A percentile compares a stretch with the other conserved stretches of the same genome.
Evolutionary conservation across 1,140 invertebrate genomes (phyloP).

Genomic region (Drosophila chauvacae): DNA sequence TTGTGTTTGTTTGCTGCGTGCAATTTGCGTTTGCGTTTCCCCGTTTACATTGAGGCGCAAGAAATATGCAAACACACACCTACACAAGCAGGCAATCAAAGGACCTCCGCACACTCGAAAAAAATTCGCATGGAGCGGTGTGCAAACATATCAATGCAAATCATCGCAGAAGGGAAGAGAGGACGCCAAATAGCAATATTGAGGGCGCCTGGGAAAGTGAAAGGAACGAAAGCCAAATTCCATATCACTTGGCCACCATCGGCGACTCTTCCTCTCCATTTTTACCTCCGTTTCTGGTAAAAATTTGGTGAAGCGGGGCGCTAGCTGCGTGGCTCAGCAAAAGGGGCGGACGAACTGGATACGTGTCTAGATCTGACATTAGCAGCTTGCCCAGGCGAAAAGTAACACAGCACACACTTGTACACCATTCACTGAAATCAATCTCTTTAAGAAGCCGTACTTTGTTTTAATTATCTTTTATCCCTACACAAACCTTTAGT

Average conservation of each 20-base stretch:
- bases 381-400: not conserved
- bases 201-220: not conserved
- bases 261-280: not conserved
- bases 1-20: slow-evolving; percentile 35
- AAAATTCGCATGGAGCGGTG: slow-evolving; percentile 26
- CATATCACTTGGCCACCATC: slow-evolving; percentile 48
- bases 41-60: slow-evolving; percentile 58
- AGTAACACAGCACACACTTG: not conserved
- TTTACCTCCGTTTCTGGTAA: not conserved
- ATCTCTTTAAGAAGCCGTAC: not conserved
- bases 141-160: slow-evolving; percentile 71
- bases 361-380: slow-evolving; percentile 3
- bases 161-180: not conserved
- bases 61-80: slow-evolving; percentile 65
- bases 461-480: not conserved
- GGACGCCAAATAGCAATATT: slow-evolving; percentile 7
- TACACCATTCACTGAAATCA: not conserved
- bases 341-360: slow-evolving; percentile 11
- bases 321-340: slow-evolving; percentile 45
- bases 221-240: slow-evolving; percentile 39
- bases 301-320: not conserved
- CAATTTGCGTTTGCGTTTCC: slow-evolving; percentile 25
- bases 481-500: not conserved
- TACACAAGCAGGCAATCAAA: slow-evolving; percentile 2
- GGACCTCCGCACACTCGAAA: not conserved